These are phyloP conservation scores for Urocyon cinereoargenteus DNA, from an alignment of 2,797 vertebrate species.

Conservation along the genomic window DNA sequence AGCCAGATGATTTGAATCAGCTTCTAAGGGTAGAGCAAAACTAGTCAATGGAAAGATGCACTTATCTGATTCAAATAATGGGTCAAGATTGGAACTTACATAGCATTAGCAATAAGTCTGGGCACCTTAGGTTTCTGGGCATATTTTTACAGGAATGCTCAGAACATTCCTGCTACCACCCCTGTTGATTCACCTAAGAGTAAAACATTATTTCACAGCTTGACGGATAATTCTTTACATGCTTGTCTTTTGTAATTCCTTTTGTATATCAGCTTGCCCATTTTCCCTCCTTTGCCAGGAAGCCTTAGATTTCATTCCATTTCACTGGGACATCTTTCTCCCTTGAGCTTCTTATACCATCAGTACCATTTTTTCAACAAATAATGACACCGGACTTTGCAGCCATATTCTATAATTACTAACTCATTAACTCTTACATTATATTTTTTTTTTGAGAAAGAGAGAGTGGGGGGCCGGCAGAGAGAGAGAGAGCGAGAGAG, in stretches of 20 bases:
- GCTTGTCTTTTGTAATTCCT: not conserved
- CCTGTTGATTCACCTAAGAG: not conserved
- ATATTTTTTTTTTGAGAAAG: not conserved
- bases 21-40: not conserved
- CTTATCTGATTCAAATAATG: not conserved
- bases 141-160: not conserved
- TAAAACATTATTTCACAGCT: conserved; percentile 44
- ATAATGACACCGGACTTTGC: not conserved
- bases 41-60: not conserved
- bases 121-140: not conserved
- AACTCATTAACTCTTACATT: not conserved
- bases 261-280: not conserved
- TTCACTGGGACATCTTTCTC: not conserved
- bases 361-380: not conserved
- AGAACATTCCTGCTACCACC: conserved; percentile 10
- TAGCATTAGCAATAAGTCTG: not conserved
- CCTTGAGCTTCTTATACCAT: not conserved
- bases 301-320: conserved; percentile 47
- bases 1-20: conserved; percentile 10
- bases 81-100: not conserved
- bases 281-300: not conserved
- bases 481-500: not conserved
- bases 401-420: conserved; percentile 26
- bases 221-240: not conserved
- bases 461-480: not conserved